Evolutionary conservation across 2,888 invertebrate species (phyloP), one percentile per base, ranked within the genome.

Genomic region (Troglohyphantes excavatus): DNA sequence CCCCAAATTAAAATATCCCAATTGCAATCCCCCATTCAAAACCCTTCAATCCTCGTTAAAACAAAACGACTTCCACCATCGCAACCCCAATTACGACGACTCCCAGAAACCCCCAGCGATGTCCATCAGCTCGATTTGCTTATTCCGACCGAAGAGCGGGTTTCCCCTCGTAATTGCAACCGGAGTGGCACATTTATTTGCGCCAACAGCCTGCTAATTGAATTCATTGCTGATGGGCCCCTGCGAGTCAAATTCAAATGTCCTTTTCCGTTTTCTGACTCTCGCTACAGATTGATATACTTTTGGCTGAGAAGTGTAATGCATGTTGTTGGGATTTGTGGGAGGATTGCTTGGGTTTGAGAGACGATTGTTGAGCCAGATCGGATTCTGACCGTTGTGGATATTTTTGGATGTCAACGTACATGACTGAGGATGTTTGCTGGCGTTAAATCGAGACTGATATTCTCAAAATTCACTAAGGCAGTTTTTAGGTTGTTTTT

Each of bases 171-270:
- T 75, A 75, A 75, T 75, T 75, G 61, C 61, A 27, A 29, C 21
- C 21, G 33, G 29, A 75, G 61, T 61, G 61, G 75, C 29, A 61
- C 59, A 75, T 75, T 75, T 61, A 75, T 61, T 75, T 61, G 75
- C 53, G 53, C 61, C 75, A 61, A 73, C 46, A n/a, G 9, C n/a
- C 17, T 43, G 46, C 75, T 75, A 75, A 75, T 75, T 75, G 61
- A 75, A 75, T 75, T 33, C 75, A 75, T 61, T 46, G 53, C 7
- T 23, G 11, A 46, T 39, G 21, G 68, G 72, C 33, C 23, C 29
- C 46, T 46, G 53, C 46, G 2, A 72, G 72, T 46, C 26, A 17
- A 46, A 75, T n/a, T 33, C 61, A 53, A 75, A 59, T 61, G 75
- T 21, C 72, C 72, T 46, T 7, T 53, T 72, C 26, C 46, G 46